A percentile compares a stretch with the other conserved stretches of the same genome.
phyloP scores from a whole-genome alignment of 2,797 vertebrate genomes.

The Limnodromus scolopaceus region DNA sequence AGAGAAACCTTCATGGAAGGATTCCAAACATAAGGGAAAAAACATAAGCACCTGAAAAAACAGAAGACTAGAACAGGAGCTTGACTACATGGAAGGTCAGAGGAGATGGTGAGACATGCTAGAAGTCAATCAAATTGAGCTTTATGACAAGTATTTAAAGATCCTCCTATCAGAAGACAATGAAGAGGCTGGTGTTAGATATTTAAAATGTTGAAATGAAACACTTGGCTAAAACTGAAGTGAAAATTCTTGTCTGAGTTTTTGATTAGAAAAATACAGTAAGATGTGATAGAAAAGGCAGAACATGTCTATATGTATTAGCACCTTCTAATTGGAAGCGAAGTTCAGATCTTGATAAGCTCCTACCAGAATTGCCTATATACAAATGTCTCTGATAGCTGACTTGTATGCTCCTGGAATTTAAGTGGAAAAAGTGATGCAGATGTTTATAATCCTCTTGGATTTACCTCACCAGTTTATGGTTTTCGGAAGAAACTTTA shows the following conservation, averaged over 20 bases:
- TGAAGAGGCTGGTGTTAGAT: neutral
- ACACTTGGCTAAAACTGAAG: neutral
- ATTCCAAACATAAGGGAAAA: neutral
- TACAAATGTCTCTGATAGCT: accelerated
- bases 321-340: neutral
- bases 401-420: neutral
- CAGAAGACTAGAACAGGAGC: neutral
- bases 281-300: neutral
- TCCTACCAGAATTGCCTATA: neutral
- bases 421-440: neutral
- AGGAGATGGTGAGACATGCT: neutral
- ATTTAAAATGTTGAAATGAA: neutral
- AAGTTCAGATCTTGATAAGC: accelerated
- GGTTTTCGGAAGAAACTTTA: neutral
- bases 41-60: neutral
- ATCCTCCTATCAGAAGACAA: neutral
- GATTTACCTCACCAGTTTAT: neutral
- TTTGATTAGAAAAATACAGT: neutral
- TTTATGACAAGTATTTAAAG: neutral
- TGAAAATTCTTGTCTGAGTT: neutral
- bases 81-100: neutral
- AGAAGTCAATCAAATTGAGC: neutral
- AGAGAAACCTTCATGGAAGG: neutral
- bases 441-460: neutral
- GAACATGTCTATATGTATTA: neutral